Evolutionary conservation across 2,888 invertebrate genomes (phyloP).

Genomic region (Malthinus flaveolus): DNA sequence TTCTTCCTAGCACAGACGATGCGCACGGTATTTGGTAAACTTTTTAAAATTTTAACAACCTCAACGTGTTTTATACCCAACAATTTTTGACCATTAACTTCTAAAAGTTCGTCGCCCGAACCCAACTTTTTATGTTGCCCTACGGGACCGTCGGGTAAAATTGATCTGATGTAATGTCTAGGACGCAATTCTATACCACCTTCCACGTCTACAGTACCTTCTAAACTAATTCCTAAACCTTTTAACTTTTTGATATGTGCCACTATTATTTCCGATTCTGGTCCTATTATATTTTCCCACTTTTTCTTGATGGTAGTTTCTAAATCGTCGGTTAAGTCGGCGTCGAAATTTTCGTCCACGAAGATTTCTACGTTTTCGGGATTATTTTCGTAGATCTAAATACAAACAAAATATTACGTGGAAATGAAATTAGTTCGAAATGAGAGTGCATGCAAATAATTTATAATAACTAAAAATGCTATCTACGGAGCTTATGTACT

Average conservation of each 20-base stretch:
- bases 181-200: conserved; percentile 95
- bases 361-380: conserved; percentile 52
- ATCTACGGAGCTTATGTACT: too few species aligned
- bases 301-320: conserved; percentile 74
- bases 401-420: conserved; percentile 24
- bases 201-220: conserved; percentile 98
- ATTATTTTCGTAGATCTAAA: conserved; percentile 50
- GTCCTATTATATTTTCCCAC: conserved; percentile 80
- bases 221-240: conserved; percentile 95
- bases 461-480: not conserved
- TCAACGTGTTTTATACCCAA: conserved; percentile 95
- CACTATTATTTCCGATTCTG: conserved; percentile 82
- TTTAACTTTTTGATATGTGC: conserved; percentile 91
- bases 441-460: not conserved
- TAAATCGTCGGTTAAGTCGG: conserved; percentile 53
- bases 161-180: conserved; percentile 97
- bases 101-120: conserved; percentile 94
- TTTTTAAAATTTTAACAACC: conserved; percentile 93
- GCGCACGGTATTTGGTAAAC: conserved; percentile 86
- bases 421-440: not conserved
- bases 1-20: conserved; percentile 83
- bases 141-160: conserved; percentile 95
- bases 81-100: conserved; percentile 92
- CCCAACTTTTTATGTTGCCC: conserved; percentile 87
- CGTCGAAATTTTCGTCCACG: conserved; percentile 53